These are phyloP conservation scores for Darevskia mixta DNA, from an alignment of 2,797 vertebrate genomes.

Conservation along the genomic window DNA sequence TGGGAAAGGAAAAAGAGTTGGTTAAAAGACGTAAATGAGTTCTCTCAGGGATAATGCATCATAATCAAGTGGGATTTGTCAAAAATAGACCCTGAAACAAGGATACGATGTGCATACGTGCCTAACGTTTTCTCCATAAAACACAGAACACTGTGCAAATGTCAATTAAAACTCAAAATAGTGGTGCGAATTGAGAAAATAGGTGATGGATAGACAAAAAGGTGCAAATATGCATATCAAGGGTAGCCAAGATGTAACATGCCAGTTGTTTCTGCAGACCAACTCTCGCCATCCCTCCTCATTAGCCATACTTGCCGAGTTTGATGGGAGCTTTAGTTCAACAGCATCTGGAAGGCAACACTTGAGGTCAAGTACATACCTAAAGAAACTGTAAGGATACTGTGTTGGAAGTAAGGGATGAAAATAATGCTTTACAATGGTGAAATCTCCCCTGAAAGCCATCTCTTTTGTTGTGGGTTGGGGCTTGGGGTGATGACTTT, in stretches of 20 bases:
- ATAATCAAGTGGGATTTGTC: slow-evolving; percentile 69
- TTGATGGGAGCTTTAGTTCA: no score
- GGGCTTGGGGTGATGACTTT: no score
- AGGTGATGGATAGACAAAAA: background rate
- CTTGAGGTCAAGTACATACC: background rate
- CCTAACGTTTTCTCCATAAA: slow-evolving; percentile 38
- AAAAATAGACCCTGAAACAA: slow-evolving; percentile 69
- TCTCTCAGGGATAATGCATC: slow-evolving; percentile 68
- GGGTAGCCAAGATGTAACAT: no score
- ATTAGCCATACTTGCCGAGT: no score
- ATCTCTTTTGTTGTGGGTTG: no score
- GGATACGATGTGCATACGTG: slow-evolving; percentile 39
- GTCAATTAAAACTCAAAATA: slow-evolving; percentile 51
- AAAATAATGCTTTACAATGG: background rate
- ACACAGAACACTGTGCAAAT: slow-evolving; percentile 41
- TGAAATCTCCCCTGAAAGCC: no score
- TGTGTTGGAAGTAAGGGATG: background rate
- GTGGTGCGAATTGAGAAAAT: slow-evolving; percentile 14
- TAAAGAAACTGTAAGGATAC: background rate
- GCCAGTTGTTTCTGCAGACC: no score
- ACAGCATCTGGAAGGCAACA: background rate
- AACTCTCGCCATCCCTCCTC: no score
- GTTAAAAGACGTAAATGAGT: slow-evolving; percentile 69
- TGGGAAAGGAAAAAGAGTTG: slow-evolving; percentile 56
- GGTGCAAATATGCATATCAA: background rate